phyloP scores from a whole-genome alignment of 2,797 vertebrate species.

The Bucorvus abyssinicus region DNA sequence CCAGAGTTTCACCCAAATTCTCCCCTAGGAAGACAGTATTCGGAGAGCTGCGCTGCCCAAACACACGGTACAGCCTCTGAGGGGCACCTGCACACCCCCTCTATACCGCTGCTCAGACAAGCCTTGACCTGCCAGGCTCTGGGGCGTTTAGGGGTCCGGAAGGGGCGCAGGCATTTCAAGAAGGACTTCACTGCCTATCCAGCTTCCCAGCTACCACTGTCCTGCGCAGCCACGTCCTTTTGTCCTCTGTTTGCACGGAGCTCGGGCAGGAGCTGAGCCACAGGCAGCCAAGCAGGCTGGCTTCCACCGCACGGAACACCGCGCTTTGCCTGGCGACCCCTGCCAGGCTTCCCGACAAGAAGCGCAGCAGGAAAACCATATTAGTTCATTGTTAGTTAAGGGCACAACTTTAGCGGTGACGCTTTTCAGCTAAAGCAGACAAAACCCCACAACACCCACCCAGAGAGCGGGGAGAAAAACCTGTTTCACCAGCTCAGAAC shows the following conservation, averaged over 20 bases:
- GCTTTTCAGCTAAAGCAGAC: background rate
- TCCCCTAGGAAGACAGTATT: background rate
- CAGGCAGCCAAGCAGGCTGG: background rate
- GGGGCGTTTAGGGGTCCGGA: background rate
- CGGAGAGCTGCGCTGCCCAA: background rate
- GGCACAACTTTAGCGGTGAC: background rate
- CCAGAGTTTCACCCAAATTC: background rate
- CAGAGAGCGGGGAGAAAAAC: background rate
- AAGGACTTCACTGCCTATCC: background rate
- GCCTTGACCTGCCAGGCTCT: background rate
- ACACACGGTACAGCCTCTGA: background rate
- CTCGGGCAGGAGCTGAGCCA: background rate
- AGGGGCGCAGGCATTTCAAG: background rate
- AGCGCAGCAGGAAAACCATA: background rate
- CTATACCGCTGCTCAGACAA: background rate
- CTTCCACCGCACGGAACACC: background rate
- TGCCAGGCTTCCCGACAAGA: background rate
- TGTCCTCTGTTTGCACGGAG: background rate
- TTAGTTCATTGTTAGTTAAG: background rate
- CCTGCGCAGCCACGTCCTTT: rapidly evolving
- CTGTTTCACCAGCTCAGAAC: background rate
- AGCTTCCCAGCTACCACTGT: background rate
- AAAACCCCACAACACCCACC: background rate
- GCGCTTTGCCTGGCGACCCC: background rate
- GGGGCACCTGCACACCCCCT: background rate